Evolutionary conservation across 2,888 invertebrate genomes (phyloP).

Genomic region (Pimpla rufipes): DNA sequence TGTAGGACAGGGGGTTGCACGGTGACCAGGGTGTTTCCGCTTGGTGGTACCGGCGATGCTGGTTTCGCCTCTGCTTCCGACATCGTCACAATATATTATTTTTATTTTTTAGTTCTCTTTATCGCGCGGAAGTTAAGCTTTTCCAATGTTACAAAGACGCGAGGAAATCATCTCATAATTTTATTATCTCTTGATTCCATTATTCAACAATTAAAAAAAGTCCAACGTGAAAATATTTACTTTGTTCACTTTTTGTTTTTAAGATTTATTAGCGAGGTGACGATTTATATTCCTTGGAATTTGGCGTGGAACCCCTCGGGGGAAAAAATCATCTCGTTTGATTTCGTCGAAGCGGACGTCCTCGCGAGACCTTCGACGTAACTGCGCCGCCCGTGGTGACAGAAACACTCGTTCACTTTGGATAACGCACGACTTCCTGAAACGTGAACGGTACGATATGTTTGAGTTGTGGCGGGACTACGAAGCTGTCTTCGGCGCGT

Average conservation of each 20-base stretch:
- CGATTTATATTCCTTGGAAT: slow-evolving; percentile 12
- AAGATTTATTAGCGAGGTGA: neutral
- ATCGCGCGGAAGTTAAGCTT: slow-evolving; percentile 1
- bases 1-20: slow-evolving; percentile 86
- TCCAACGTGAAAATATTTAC: neutral
- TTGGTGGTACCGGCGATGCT: slow-evolving; percentile 75
- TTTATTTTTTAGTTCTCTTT: neutral
- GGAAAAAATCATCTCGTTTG: slow-evolving; percentile 5
- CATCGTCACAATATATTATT: slow-evolving; percentile 70
- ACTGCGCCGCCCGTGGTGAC: slow-evolving; percentile 4
- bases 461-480: neutral
- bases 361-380: slow-evolving; percentile 1
- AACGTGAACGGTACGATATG: slow-evolving; percentile 26
- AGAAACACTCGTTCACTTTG: slow-evolving; percentile 15
- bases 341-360: neutral
- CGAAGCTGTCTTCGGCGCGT: neutral
- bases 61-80: slow-evolving; percentile 79
- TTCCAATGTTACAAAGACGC: neutral
- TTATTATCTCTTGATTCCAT: slow-evolving; percentile 27
- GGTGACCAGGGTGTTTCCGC: slow-evolving; percentile 71
- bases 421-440: slow-evolving; percentile 48
- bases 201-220: neutral
- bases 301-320: neutral
- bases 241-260: slow-evolving; percentile 7
- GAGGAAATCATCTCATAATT: neutral